A percentile compares a stretch with the other conserved stretches of the same genome.
phyloP scores from a whole-genome alignment of 2,113 vertebrate genomes.

The Eubucco bourcierii region DNA sequence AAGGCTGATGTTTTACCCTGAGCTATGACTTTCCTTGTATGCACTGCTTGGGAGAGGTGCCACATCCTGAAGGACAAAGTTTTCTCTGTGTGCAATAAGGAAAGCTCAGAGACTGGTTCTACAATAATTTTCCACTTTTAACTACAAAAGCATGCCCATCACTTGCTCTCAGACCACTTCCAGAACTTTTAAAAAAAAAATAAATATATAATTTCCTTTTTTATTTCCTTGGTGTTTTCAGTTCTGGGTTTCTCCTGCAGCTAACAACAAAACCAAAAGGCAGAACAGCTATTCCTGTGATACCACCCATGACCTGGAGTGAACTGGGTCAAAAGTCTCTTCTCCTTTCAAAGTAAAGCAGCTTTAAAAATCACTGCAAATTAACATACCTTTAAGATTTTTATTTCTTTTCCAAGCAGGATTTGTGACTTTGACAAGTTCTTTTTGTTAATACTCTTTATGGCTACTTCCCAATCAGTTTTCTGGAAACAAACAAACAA shows the following conservation, averaged over 20 bases:
- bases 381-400: slow-evolving; percentile 93
- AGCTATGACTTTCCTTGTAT: not conserved
- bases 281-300: not conserved
- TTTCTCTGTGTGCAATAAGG: not conserved
- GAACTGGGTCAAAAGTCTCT: slow-evolving; percentile 38
- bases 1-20: not conserved
- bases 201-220: not conserved
- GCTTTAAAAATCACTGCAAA: slow-evolving; percentile 43
- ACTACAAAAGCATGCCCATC: not conserved
- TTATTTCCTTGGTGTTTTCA: not conserved
- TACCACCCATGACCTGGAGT: not conserved
- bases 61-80: not conserved
- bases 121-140: not conserved
- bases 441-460: slow-evolving; percentile 99
- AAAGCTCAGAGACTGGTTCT: not conserved
- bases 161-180: not conserved
- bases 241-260: not conserved
- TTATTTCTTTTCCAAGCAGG: slow-evolving; percentile 98
- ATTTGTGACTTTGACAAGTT: slow-evolving; percentile 98
- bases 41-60: not conserved
- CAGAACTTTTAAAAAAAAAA: not conserved
- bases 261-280: not conserved
- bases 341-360: slow-evolving; percentile 18
- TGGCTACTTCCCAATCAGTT: slow-evolving; percentile 97
- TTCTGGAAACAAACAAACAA: slow-evolving; percentile 77